Evolutionary conservation across 2,888 invertebrate genomes (phyloP), one percentile per base, ranked within the genome.

Genomic region (Eupithecia subfuscata): DNA sequence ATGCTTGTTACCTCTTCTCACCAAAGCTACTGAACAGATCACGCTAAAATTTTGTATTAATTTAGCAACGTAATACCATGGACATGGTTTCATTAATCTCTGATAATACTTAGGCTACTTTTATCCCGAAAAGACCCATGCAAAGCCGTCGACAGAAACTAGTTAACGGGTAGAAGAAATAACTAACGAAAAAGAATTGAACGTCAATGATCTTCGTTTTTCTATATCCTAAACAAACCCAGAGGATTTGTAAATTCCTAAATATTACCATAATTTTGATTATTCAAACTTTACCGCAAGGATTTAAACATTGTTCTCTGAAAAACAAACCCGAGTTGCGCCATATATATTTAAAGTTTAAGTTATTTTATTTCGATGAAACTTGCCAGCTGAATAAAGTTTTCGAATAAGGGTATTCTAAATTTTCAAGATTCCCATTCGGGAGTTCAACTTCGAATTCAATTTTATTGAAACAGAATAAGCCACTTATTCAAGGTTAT

Each of bases 281-380:
- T 75, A 70, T 77, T 69, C 60, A 64, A 71, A 70, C 72, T 69
- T 77, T 73, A 60, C 69, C 67, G 67, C 52, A 63, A 63, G 73
- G 56, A 72, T 73, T 71, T 45, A 74, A 73, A 71, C 69, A 77
- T 77, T 78, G 75, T 76, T 78, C 73, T 74, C 74, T 78, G 65
- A 45, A 73, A 75, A 80, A 78, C 76, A 75, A 75, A 72, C 73
- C 67, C 14, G 60, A 70, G 71, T 75, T 75, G 70, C 70, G 43
- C 73, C 70, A 78, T 80, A 78, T 80, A 76, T 79, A 79, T 77
- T 76, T 72, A 69, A 72, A 80, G 77, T 79, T 78, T 9, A 52
- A 60, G 69, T 74, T 80, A 75, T 80, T 79, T 79, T 78, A 78
- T 77, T 78, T 65, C 25, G 16, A 18, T 30, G 25, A 74, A 78